Base-by-base conservation (phyloP, 1,140 invertebrate species). In the Fopius arisanus region DNA sequence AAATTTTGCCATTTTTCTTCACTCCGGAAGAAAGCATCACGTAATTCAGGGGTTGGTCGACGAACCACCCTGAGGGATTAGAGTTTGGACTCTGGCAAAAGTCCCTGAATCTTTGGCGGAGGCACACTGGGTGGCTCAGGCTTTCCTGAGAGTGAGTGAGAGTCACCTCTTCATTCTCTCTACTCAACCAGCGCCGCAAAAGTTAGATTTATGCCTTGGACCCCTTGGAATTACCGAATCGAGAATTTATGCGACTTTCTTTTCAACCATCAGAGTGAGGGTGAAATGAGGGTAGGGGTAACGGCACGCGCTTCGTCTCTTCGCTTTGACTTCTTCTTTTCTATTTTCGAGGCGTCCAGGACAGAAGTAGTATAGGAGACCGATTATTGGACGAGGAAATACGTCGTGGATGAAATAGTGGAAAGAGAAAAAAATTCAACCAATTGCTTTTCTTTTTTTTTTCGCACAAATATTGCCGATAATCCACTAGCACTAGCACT, bases 141-240 rank as follows among this genome's bases (percentile, higher is more conserved):
- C 28, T 59, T 16, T 54, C 23, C 19, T 19, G 21, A 31, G 62
- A 65, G 62, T 65, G 54, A 62, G 54, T 62, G 28, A 65, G 28
- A 65, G 26, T 65, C 28, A 59, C 54, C 54, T 59, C 54, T 59
- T 59, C 54, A 59, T 59, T 31, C 81, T 80, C 83, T 48, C 77
- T 31, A 43, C 67, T 69, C 23, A 41, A 43, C 51, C 43, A 48
- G 5, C 78, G 79, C 79, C 80, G 81, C 81, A 82, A 78, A 86
- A 87, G 81, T 87, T 85, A 81, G 84, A 87, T 87, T 87, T 86
- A 86, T 87, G 84, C 83, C 76, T 76, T 77, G 78, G 79, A 83
- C 81, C 82, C 82, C 80, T 79, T 75, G 82, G 82, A 87, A 86
- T 86, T 85, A 86, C 83, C 78, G 82, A 85, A 86, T 86, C 78